Conservation (phyloP, 2,797 vertebrate species). For the Alfaro cultratus region DNA sequence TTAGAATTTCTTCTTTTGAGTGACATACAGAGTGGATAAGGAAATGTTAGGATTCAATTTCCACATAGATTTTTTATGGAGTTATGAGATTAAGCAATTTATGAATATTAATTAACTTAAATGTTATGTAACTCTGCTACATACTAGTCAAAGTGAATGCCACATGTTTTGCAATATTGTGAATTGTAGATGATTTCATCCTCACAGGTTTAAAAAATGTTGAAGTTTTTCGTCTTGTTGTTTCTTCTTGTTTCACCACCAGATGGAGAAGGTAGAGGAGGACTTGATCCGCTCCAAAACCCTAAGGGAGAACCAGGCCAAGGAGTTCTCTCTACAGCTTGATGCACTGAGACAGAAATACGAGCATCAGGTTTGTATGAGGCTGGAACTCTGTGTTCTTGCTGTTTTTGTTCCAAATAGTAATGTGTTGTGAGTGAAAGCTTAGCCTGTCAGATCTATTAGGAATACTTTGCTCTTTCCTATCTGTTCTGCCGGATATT, state of each 20-base stretch:
- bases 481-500: constrained; percentile 64
- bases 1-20: background rate
- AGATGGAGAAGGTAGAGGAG: constrained; percentile 94
- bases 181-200: background rate
- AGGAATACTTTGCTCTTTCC: constrained; percentile 48
- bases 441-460: constrained; percentile 36
- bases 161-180: too few relatives aligned
- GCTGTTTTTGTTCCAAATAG: constrained; percentile 10
- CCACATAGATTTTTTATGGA: background rate
- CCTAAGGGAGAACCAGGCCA: constrained; percentile 90
- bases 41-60: background rate
- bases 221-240: background rate
- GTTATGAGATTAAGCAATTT: background rate
- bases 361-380: constrained; percentile 88
- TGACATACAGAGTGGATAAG: background rate
- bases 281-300: constrained; percentile 89
- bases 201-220: background rate
- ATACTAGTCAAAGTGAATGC: background rate
- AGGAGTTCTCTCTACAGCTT: constrained; percentile 88
- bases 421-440: constrained; percentile 35
- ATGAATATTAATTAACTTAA: background rate
- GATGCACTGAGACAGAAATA: constrained; percentile 85
- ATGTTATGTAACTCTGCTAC: background rate
- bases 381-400: constrained; percentile 23
- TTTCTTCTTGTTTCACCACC: constrained; percentile 37